Percentiles rank a stretch among this genome's conserved stretches.
Conservation (phyloP, 2,113 vertebrate species). For the Pseudopodoces humilis region DNA sequence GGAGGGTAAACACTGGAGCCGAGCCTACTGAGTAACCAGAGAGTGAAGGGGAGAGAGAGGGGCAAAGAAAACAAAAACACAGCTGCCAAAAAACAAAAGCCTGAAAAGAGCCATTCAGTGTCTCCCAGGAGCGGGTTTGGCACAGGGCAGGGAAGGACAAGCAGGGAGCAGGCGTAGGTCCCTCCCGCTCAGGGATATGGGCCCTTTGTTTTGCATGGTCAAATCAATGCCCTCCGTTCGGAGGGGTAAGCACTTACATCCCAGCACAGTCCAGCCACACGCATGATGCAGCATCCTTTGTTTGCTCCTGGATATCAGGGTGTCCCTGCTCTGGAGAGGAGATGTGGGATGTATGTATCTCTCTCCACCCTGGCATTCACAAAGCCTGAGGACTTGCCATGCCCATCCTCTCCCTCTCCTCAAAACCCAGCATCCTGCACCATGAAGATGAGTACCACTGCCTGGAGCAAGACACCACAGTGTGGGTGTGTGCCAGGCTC, state of each 20-base stretch:
- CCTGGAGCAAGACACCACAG: rapidly evolving
- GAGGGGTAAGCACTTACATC: background rate
- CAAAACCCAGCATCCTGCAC: background rate
- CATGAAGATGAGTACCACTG: background rate
- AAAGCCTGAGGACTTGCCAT: background rate
- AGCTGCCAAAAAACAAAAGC: conserved; percentile 71
- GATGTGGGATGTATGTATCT: background rate
- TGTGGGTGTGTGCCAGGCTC: background rate
- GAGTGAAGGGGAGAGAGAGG: conserved; percentile 27
- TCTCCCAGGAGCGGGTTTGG: conserved; percentile 51
- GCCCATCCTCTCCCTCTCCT: background rate
- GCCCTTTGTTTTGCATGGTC: background rate
- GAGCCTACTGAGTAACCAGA: conserved; percentile 54
- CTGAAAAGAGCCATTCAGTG: conserved; percentile 60
- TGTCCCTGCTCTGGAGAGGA: background rate
- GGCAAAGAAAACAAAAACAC: conserved; percentile 72
- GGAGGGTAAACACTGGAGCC: conserved; percentile 65
- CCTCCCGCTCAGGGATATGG: background rate
- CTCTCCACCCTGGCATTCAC: background rate
- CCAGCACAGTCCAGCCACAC: rapidly evolving
- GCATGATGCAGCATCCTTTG: background rate
- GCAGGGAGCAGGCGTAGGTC: rapidly evolving
- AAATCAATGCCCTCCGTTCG: background rate
- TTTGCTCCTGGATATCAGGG: background rate
- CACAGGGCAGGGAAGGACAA: conserved; percentile 2